Base-by-base conservation (phyloP, 2,113 vertebrate genomes). In the Corythornis cristatus region DNA sequence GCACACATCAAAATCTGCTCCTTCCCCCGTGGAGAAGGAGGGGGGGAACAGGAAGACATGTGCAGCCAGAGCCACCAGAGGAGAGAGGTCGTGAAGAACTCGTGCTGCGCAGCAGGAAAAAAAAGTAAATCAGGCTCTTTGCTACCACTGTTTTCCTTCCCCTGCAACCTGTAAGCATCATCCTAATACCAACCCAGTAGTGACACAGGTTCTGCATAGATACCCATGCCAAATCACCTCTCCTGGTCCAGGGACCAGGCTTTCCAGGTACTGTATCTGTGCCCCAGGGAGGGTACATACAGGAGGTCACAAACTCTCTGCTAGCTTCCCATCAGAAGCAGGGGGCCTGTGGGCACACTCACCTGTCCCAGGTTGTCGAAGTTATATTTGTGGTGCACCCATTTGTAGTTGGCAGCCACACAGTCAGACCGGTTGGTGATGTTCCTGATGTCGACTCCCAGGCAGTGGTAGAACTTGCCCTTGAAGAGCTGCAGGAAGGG, bases 321-420 rank as follows among this genome's bases (percentile, higher is more conserved):
- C 26, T 53, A 68, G 15, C 18, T 64, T 90, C 33, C 60, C 19
- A 12, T 42, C 28, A 83, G 40, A 82, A 48, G 26, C 33, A 22
- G 29, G 17, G 35, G 17, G 35, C 7, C 40, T 79, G 37, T 5
- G 5, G 31, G 42, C 17, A 71, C 40, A 92, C 97, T 91, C 90
- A 99, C 99, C 98, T 99, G 99, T 65, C 99, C 99, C 92, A 99
- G 96, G 93, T 99, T 99, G 97, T 99, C 99, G 3, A 99, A 99
- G 98, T 99, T 99, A 97, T 99, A 99, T 73, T 99, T 99, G 94
- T 99, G 99, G 95, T 99, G 99, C 77, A 99, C 98, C 99, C 99
- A 99, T 96, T 99, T 99, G 97, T 99, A 99, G 96, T 98, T 99
- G 97, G 98, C 99, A 0, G 98, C 98, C 93, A 99, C 18, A 1